These are phyloP conservation scores for Euphydryas editha DNA, from an alignment of 2,888 invertebrate genomes.

Conservation along the genomic window DNA sequence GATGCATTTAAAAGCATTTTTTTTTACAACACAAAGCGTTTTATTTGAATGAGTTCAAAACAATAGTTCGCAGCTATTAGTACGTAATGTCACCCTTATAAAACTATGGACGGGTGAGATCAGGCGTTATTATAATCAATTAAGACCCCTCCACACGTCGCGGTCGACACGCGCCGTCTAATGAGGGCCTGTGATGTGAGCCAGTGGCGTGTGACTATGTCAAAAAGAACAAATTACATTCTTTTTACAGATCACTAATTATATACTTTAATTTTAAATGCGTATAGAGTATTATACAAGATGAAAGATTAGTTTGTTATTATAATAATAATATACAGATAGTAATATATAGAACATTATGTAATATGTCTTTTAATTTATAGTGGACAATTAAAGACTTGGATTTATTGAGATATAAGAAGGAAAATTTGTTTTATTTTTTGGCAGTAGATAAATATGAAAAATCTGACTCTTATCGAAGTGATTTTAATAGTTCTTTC, in stretches of 20 bases:
- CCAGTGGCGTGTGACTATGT: conserved; percentile 46
- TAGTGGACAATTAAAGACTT: too few relatives aligned
- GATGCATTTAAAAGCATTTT: conserved; percentile 34
- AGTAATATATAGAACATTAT: too few relatives aligned
- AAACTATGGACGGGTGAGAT: conserved; percentile 22
- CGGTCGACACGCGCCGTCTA: conserved; percentile 66
- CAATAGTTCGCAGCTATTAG: conserved; percentile 32
- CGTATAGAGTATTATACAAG: not conserved
- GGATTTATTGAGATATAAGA: too few relatives aligned
- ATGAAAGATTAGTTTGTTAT: not conserved
- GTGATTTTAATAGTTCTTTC: too few relatives aligned
- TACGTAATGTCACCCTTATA: conserved; percentile 30
- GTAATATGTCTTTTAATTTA: too few relatives aligned
- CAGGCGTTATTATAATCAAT: conserved; percentile 67
- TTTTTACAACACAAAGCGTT: conserved; percentile 31
- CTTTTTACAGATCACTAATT: conserved; percentile 23
- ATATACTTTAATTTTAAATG: conserved; percentile 4
- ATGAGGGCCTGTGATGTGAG: conserved; percentile 61
- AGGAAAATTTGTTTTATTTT: too few relatives aligned
- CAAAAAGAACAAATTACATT: conserved; percentile 37
- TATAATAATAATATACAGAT: too few relatives aligned
- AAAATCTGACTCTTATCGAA: too few relatives aligned
- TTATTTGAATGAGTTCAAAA: conserved; percentile 30
- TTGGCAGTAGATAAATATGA: too few relatives aligned
- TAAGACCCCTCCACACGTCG: conserved; percentile 63